phyloP scores from a whole-genome alignment of 2,888 invertebrate genomes.

The Pterostichus niger region DNA sequence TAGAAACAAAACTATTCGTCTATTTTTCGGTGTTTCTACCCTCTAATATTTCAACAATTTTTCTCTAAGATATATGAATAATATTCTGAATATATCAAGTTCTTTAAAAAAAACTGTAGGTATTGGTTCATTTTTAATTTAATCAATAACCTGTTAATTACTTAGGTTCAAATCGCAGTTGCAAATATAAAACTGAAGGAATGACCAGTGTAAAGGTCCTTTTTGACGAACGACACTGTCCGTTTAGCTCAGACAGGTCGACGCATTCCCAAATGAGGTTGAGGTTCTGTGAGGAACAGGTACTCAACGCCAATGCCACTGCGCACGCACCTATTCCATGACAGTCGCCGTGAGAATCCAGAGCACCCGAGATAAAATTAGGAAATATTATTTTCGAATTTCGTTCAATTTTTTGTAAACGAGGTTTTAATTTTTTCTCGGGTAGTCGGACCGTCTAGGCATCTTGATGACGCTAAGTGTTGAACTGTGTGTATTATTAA shows the following conservation, averaged over 20 bases:
- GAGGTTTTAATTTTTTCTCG: slow-evolving; percentile 50
- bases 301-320: slow-evolving; percentile 21
- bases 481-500: slow-evolving; percentile 26
- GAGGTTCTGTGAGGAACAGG: slow-evolving; percentile 52
- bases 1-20: no score
- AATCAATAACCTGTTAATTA: no score
- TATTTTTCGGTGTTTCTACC: no score
- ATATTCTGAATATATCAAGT: no score
- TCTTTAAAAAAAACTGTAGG: no score
- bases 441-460: not conserved
- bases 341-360: slow-evolving; percentile 35
- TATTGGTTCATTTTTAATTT: no score
- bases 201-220: no score
- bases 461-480: slow-evolving; percentile 14
- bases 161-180: no score
- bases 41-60: no score
- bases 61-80: no score
- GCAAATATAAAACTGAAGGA: no score
- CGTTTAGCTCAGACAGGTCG: slow-evolving; percentile 47
- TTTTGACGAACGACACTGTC: slow-evolving; percentile 20
- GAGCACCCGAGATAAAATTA: slow-evolving; percentile 36
- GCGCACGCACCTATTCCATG: not conserved
- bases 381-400: slow-evolving; percentile 61
- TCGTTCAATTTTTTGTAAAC: slow-evolving; percentile 43
- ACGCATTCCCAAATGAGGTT: slow-evolving; percentile 49